These are phyloP conservation scores for Bellardia pandia DNA, from an alignment of 2,888 invertebrate genomes.

Conservation along the genomic window DNA sequence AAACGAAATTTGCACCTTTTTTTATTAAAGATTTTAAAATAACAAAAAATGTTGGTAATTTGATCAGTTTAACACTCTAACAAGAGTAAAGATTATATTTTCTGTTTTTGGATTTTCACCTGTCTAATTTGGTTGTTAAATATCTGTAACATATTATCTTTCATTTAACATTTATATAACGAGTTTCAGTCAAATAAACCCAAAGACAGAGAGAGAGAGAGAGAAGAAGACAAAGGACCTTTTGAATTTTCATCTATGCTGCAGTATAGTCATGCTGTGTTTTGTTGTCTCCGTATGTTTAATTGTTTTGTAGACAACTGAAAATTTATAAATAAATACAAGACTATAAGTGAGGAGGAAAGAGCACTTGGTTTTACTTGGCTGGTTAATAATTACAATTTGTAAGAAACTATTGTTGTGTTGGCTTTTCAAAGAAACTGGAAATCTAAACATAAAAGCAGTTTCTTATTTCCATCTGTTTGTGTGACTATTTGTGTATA, in stretches of 20 bases:
- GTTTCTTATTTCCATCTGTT: slow-evolving; percentile 65
- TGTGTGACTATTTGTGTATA: slow-evolving; percentile 29
- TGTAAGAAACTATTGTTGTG: slow-evolving; percentile 46
- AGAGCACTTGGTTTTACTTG: slow-evolving; percentile 13
- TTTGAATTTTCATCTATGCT: slow-evolving; percentile 34
- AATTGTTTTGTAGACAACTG: slow-evolving; percentile 39
- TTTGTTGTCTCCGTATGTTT: slow-evolving; percentile 38
- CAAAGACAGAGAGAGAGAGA: not conserved
- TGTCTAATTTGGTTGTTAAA: slow-evolving; percentile 63
- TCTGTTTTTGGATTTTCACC: slow-evolving; percentile 45
- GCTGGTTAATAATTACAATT: slow-evolving; percentile 4
- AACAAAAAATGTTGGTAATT: slow-evolving; percentile 32
- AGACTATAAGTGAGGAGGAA: slow-evolving; percentile 1
- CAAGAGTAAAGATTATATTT: slow-evolving; percentile 14
- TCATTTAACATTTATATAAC: slow-evolving; percentile 26
- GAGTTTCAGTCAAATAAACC: not conserved
- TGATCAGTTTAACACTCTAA: slow-evolving; percentile 52
- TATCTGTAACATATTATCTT: slow-evolving; percentile 58
- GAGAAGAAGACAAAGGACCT: slow-evolving; percentile 22
- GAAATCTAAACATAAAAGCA: slow-evolving; percentile 55
- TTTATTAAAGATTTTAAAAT: slow-evolving; percentile 10
- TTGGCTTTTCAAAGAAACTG: slow-evolving; percentile 38
- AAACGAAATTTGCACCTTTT: slow-evolving; percentile 61
- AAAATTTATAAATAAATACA: slow-evolving; percentile 20
- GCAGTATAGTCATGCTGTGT: slow-evolving; percentile 44